These are phyloP conservation scores for Schizotus pectinicornis DNA, from an alignment of 2,888 invertebrate genomes.

Conservation along the genomic window DNA sequence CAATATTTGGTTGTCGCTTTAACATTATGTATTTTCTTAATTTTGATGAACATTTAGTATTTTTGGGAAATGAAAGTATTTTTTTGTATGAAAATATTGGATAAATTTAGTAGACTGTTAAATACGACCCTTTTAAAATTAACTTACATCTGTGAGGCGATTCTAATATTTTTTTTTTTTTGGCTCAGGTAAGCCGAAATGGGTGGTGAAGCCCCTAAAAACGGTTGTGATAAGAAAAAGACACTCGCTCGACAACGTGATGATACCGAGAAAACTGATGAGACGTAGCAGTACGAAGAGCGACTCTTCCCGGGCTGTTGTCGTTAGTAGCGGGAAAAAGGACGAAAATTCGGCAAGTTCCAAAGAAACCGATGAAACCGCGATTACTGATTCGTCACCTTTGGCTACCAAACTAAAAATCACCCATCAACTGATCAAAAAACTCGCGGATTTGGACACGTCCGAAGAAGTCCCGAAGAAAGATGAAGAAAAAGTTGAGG, in stretches of 20 bases:
- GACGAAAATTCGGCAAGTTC: background rate
- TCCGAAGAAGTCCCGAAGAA: slow-evolving; percentile 3
- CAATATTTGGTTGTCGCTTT: too few relatives aligned
- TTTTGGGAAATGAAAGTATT: too few relatives aligned
- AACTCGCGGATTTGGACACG: slow-evolving; percentile 41
- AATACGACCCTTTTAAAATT: too few relatives aligned
- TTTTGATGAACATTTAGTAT: too few relatives aligned
- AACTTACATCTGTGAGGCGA: too few relatives aligned
- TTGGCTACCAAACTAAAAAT: slow-evolving; percentile 50
- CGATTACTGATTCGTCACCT: slow-evolving; percentile 43
- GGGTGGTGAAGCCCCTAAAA: slow-evolving; percentile 18
- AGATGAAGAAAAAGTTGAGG: slow-evolving; percentile 7
- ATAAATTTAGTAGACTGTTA: too few relatives aligned
- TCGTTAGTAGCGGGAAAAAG: background rate
- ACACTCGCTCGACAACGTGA: slow-evolving; percentile 11
- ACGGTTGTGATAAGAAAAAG: slow-evolving; percentile 19
- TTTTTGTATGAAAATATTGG: too few relatives aligned
- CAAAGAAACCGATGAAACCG: slow-evolving; percentile 4
- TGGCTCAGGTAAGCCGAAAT: slow-evolving; percentile 9
- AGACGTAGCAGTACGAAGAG: slow-evolving; percentile 3
- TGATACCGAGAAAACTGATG: background rate
- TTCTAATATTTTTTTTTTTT: too few relatives aligned
- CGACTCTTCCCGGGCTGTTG: background rate
- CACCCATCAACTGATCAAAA: slow-evolving; percentile 52
- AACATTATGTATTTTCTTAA: too few relatives aligned